Base-by-base conservation (phyloP, 1,140 invertebrate species). In the Calycopis cecrops region DNA sequence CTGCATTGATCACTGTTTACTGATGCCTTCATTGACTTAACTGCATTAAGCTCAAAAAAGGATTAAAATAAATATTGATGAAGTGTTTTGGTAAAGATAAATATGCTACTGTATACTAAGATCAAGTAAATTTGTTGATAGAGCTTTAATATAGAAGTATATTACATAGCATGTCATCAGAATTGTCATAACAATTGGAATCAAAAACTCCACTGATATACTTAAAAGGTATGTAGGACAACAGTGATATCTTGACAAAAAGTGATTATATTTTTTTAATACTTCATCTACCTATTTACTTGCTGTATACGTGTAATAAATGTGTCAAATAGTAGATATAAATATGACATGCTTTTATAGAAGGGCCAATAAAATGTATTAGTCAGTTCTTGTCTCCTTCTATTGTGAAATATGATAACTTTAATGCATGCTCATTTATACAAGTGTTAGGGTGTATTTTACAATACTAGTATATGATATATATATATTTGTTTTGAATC, bases 1-100 rank as follows among this genome's bases (percentile, higher is more conserved):
- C 52, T 59, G 48, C 52, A 44, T 17, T 55, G 52, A 54, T 44
- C 52, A 44, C 48, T 55, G 48, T 55, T 59, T 51, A 50, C 57
- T 48, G 47, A 48, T 40, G 14, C 14, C 21, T 28, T 28, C 16
- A 55, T 33, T 34, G 18, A 18, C 35, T 17, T 35, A 34, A 28
- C 21, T 28, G 21, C 28, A 16, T 35, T 52, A 17, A 37, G 18
- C 18, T 52, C n/a, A 1, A 28, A 52, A 18, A 52, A 6, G 21
- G 6, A 28, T 28, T 6, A 28, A 28, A 28, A 28, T 28, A 28
- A 18, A 1, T 33, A n/a, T 28, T 9, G 14, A 44, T 44, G n/a
- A 47, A 21, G n/a, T n/a, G n/a, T 47, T n/a, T n/a, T n/a, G n/a
- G n/a, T n/a, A n/a, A n/a, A n/a, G n/a, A n/a, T n/a, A n/a, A n/a